Base-by-base conservation (phyloP, 2,113 vertebrate species). In the Microtus ochrogaster region DNA sequence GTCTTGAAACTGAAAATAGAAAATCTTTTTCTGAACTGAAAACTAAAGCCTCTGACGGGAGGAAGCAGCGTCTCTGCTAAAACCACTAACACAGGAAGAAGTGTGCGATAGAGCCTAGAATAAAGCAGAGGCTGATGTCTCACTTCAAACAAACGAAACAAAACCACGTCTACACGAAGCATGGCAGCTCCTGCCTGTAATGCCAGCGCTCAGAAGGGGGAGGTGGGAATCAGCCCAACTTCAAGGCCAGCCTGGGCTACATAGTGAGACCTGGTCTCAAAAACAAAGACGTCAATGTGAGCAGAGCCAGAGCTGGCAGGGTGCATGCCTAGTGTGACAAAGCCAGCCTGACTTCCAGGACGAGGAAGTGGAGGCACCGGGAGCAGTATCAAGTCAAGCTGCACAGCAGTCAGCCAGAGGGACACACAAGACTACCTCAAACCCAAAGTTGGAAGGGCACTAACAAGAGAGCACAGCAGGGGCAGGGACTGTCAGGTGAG, bases 401-500 rank as follows among this genome's bases (percentile, higher is more conserved):
- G 17, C 8, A 49, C 1, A 11, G 52, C 65, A 68, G 41, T 33
- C 61, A 86, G 61, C 61, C 39, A 47, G 41, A 47, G 28, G 26
- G 28, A 30, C 26, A 65, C 26, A 66, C 8, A 3, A 17, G 3
- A 26, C 47, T n/a, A 21, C 28, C 22, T 55, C 19, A 28, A 30
- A 39, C 30, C n/a, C 41, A 28, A 63, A 41, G 3, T 26, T 5
- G 16, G 52, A 61, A 55, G 49, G 49, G 49, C 49, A 12, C 19
- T 0, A 30, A 3, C 3, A 58, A 58, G 19, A 58, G 19, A 58
- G 19, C 3, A 3, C 24, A 33, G 3, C 6, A 12, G 4, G 16
- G 0, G 5, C 14, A 10, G 73, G 26, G 28, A 5, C 0, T 10
- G 39, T 1, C 4, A 1, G 6, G 24, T 0, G 26, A 1, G 2